Conservation (phyloP, 2,888 invertebrate genomes). For the Podotricha telesiphe region DNA sequence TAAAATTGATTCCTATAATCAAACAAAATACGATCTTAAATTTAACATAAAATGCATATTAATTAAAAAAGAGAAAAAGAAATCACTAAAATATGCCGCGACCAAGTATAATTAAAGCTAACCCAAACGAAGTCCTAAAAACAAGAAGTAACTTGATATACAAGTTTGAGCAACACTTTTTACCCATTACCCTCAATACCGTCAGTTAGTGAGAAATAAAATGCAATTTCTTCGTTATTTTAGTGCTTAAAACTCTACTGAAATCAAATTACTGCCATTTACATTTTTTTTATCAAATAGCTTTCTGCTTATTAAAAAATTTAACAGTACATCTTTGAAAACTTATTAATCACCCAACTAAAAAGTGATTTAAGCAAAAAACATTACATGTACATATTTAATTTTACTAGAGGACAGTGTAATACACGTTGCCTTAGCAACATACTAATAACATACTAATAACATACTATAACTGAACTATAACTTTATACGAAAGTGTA, state of each 20-base stretch:
- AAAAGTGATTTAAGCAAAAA: background rate
- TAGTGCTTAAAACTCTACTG: background rate
- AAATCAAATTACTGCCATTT: background rate
- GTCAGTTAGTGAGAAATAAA: slow-evolving; percentile 3
- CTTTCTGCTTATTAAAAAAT: background rate
- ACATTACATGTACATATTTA: background rate
- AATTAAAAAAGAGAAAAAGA: background rate
- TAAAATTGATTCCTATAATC: too few species aligned
- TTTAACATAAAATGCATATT: too few species aligned
- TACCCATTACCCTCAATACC: background rate
- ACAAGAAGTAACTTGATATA: background rate
- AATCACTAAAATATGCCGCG: background rate
- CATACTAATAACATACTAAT: too few species aligned
- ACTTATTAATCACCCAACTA: background rate
- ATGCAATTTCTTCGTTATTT: background rate
- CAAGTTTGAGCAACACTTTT: slow-evolving; percentile 1
- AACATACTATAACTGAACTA: too few species aligned
- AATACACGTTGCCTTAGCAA: too few species aligned
- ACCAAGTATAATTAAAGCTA: background rate
- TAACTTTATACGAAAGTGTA: too few species aligned
- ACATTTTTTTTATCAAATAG: background rate
- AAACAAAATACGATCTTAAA: too few species aligned
- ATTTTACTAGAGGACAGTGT: too few species aligned
- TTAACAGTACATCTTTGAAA: background rate
- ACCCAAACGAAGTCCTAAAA: background rate